Conservation (phyloP, 2,797 vertebrate genomes). For the Margarornis squamiger region DNA sequence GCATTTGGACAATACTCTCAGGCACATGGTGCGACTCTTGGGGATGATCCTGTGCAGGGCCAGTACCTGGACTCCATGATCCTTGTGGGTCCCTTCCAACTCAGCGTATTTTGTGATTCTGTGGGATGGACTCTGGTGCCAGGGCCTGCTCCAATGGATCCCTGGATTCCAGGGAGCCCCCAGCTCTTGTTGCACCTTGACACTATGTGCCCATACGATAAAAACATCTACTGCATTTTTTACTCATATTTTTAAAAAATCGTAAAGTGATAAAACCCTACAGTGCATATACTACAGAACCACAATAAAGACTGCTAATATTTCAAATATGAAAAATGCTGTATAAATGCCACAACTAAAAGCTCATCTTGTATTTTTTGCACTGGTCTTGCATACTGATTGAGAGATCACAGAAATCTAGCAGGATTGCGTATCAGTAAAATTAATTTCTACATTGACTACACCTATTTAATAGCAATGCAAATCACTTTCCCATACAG, state of each 20-base stretch:
- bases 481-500: neutral
- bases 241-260: neutral
- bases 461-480: neutral
- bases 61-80: neutral
- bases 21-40: neutral
- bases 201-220: neutral
- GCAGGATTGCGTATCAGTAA: neutral
- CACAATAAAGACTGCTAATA: neutral
- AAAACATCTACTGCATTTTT: neutral
- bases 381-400: neutral
- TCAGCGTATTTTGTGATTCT: neutral
- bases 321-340: neutral
- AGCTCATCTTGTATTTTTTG: neutral
- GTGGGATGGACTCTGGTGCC: neutral
- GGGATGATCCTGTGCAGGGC: neutral
- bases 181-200: neutral
- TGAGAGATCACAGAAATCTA: neutral
- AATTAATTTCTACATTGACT: neutral
- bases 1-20: neutral
- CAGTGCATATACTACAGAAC: neutral
- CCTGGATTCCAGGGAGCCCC: neutral
- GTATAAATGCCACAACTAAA: neutral
- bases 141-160: accelerated
- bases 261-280: neutral
- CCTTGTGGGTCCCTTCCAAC: neutral